phyloP scores from a whole-genome alignment of 2,113 vertebrate genomes.

The Myanophis thanlyinensis region DNA sequence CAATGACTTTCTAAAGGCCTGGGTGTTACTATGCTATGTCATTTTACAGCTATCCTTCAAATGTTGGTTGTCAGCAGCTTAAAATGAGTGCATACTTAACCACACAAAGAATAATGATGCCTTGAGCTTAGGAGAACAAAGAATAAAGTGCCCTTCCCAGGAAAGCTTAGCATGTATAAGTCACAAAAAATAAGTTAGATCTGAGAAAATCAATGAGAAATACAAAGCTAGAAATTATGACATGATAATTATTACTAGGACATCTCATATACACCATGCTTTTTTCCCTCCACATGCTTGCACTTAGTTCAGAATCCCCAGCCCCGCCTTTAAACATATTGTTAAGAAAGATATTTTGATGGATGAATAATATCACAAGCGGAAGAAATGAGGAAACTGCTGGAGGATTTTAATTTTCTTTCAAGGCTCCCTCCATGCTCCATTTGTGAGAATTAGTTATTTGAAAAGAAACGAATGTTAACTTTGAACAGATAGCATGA shows the following conservation, averaged over 20 bases:
- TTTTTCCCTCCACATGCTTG: background rate
- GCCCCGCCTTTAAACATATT: conserved; percentile 5
- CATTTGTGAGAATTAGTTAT: conserved; percentile 31
- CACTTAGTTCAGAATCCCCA: conserved; percentile 26
- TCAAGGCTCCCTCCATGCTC: conserved; percentile 16
- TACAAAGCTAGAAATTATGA: conserved; percentile 15
- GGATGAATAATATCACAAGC: conserved; percentile 20
- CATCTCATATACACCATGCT: background rate
- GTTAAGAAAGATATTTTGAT: background rate
- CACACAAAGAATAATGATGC: conserved; percentile 39
- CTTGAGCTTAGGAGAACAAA: conserved; percentile 41
- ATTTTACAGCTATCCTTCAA: conserved; percentile 47
- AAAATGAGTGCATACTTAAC: conserved; percentile 42
- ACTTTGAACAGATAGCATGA: background rate
- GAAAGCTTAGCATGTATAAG: conserved; percentile 45
- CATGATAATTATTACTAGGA: background rate
- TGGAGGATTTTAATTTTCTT: conserved; percentile 43
- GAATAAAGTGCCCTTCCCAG: conserved; percentile 35
- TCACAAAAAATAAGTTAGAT: conserved; percentile 42
- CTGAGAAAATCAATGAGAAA: conserved; percentile 32
- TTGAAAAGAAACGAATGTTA: conserved; percentile 38
- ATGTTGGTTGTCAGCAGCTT: conserved; percentile 31
- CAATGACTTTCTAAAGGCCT: conserved; percentile 42
- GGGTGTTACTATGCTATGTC: background rate
- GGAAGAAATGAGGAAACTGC: background rate